Conservation (phyloP, 2,888 invertebrate genomes). For the Pimpla rufipes region DNA sequence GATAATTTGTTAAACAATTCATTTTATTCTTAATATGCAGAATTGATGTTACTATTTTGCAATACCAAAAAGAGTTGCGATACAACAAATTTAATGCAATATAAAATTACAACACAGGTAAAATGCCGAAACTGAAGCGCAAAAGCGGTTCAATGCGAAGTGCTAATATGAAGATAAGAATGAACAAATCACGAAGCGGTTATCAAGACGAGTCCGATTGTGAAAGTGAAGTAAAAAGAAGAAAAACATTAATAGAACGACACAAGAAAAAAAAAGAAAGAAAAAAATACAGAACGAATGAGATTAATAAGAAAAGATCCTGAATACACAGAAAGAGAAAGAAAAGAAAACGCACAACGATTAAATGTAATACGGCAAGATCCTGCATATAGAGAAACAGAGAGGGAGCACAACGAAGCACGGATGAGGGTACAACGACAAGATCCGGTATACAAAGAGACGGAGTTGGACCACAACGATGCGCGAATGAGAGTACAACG, state of each 20-base stretch:
- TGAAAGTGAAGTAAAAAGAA: not conserved
- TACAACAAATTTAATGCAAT: not conserved
- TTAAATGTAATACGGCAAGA: too few species aligned
- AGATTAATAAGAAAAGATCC: conserved; percentile 6
- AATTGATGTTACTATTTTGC: too few species aligned
- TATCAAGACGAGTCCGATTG: not conserved
- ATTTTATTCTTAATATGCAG: conserved; percentile 1
- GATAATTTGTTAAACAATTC: conserved; percentile 1
- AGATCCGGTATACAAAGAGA: too few species aligned
- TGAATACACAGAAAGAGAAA: not conserved
- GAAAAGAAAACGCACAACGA: conserved; percentile 5
- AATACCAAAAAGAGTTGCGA: too few species aligned
- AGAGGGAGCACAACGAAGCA: too few species aligned
- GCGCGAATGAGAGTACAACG: too few species aligned
- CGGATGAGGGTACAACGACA: too few species aligned
- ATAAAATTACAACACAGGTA: not conserved
- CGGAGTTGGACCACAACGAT: too few species aligned
- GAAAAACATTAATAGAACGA: not conserved
- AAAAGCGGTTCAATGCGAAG: conserved; percentile 4
- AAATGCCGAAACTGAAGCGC: conserved; percentile 25
- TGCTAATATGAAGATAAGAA: not conserved
- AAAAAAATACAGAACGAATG: conserved; percentile 16
- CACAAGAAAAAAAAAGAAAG: conserved; percentile 15
- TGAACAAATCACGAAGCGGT: not conserved
- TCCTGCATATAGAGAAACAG: too few species aligned